A percentile compares a stretch with the other conserved stretches of the same genome.
phyloP scores from a whole-genome alignment of 2,797 vertebrate genomes.

The Naso thynnoides region DNA sequence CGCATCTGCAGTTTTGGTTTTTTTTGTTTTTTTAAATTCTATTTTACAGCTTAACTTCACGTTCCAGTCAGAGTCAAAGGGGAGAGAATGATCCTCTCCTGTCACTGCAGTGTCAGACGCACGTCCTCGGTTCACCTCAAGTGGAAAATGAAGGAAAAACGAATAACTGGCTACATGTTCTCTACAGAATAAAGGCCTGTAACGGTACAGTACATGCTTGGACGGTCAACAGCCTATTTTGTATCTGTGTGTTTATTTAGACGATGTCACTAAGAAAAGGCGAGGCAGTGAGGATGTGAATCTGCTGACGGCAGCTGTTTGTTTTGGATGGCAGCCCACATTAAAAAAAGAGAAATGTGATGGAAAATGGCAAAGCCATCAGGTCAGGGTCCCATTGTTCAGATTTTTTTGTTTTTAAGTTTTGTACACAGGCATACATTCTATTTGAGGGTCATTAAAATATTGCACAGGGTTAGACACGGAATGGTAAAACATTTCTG shows the following conservation, averaged over 20 bases:
- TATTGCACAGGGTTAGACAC: background rate
- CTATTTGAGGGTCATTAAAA: background rate
- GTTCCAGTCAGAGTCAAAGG: constrained; percentile 1
- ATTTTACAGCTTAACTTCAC: constrained; percentile 14
- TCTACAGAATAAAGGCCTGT: background rate
- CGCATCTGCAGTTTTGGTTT: constrained; percentile 10
- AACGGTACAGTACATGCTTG: background rate
- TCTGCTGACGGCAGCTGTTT: constrained; percentile 46
- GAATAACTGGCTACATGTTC: background rate
- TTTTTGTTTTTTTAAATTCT: too few species aligned
- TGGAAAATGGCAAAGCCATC: constrained; percentile 13
- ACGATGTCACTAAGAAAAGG: constrained; percentile 26
- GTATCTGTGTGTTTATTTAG: constrained; percentile 18
- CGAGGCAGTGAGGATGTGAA: constrained; percentile 16
- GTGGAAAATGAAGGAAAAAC: constrained; percentile 1
- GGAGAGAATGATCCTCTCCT: background rate
- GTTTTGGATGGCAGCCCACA: constrained; percentile 35
- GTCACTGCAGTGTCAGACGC: background rate
- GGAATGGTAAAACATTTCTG: too few species aligned
- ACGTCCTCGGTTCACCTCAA: background rate
- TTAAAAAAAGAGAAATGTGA: constrained; percentile 13
- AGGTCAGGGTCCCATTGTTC: too few species aligned
- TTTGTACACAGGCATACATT: background rate
- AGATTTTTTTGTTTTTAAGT: too few species aligned
- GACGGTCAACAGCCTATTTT: constrained; percentile 3